phyloP scores from a whole-genome alignment of 2,113 vertebrate genomes.

The Tinamus guttatus region DNA sequence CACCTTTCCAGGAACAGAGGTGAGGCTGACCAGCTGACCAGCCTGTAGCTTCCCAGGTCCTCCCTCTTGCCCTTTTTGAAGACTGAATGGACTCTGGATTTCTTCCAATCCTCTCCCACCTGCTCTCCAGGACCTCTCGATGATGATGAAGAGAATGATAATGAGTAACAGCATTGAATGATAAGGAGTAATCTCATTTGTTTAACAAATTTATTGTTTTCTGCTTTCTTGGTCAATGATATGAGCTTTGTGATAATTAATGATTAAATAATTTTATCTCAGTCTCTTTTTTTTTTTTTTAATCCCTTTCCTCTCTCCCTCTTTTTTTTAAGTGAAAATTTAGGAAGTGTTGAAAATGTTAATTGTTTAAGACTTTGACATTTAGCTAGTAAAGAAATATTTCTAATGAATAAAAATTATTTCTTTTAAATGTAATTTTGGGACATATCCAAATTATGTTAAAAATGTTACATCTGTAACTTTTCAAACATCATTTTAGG shows the following conservation, averaged over 20 bases:
- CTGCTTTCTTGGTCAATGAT: background rate
- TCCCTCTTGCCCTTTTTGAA: too few relatives aligned
- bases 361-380: background rate
- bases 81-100: too few relatives aligned
- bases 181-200: background rate
- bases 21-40: too few relatives aligned
- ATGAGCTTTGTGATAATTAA: background rate
- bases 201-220: background rate
- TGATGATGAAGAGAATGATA: too few relatives aligned
- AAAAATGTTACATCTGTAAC: background rate
- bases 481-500: background rate
- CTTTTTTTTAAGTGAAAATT: background rate
- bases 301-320: background rate
- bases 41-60: too few relatives aligned
- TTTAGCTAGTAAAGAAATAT: background rate
- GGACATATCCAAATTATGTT: fast-evolving
- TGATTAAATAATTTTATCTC: background rate
- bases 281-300: background rate
- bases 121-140: too few relatives aligned
- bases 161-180: background rate
- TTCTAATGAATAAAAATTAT: background rate
- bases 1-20: too few relatives aligned
- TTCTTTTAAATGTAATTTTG: background rate
- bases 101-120: too few relatives aligned
- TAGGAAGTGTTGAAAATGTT: background rate